Evolutionary conservation across 2,797 vertebrate genomes (phyloP), one percentile per base, ranked within the genome.

Genomic region (Erethizon dorsatum): DNA sequence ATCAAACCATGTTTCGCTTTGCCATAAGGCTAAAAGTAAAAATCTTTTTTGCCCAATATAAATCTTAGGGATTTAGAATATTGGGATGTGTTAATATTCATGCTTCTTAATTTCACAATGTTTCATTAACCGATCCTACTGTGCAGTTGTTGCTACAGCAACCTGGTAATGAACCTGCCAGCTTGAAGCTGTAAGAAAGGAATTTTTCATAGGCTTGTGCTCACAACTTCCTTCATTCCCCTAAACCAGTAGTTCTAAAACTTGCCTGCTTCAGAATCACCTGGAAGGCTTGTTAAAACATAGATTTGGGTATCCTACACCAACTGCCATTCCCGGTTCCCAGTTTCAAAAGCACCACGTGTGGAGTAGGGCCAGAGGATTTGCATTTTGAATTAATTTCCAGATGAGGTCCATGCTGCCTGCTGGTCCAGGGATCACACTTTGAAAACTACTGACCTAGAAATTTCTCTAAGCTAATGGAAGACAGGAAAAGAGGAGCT

Each of bases 51-150:
- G 7, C 24, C 54, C 37, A 90, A 75, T 88, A 80, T 86, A 96
- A 96, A 95, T 95, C 45, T 92, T 90, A 93, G 77, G 56, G 28
- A 86, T 88, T 91, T 88, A 91, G 75, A 88, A 91, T 92, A 96
- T 45, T 88, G 47, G 37, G n/a, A 73, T 77, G 14, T 2, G 88
- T 83, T 95, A 90, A 84, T 95, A 97, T 94, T 91, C 83, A 63
- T 88, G 73, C 28, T n/a, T 97, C 56, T 88, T 88, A 85, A 95
- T 96, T 95, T 94, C 79, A 86, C 78, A 93, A 6, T 96, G 56
- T 92, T 96, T 92, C 82, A 92, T 90, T 90, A 96, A 83, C 57
- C 45, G 92, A 18, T 85, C 79, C 31, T 96, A 85, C 67, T 71
- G 33, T 90, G 82, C 22, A 73, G n/a, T 59, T 95, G 79, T 94